Base-by-base conservation (phyloP, 2,888 invertebrate species). In the Uloborus plumipes region DNA sequence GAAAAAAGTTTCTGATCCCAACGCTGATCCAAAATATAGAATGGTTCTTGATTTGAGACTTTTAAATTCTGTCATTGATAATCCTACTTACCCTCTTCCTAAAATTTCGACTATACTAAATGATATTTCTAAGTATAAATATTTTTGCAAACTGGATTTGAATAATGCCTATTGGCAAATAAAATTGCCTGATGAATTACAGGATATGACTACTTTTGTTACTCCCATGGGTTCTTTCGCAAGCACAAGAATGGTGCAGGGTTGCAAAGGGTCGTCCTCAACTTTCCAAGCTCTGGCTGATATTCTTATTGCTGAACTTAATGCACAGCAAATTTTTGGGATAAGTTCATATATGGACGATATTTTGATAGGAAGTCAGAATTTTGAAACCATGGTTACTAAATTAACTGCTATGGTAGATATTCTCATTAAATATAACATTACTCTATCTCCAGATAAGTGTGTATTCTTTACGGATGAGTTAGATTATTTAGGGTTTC, bases 141-240 rank as follows among this genome's bases (percentile, higher is more conserved):
- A n/a, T 31, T 72, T 22, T 14, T 62, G 26, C 2, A 16, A 49
- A 0, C 9, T 61, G 16, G 62, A 72, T 26, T n/a, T 72, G 3
- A 61, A 62, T 22, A 72, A 49, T 62, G 61, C 72, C 0, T 72
- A 61, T 20, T 72, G 62, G 22, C 72, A 72, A 26, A 26, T 72
- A n/a, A 22, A 64, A 3, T 20, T 53, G 31, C 73, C 73, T 13
- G 64, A 64, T 0, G 13, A 73, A 11, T 22, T 64, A 13, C 62
- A 73, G 26, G 39, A 64, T 22, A 39, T 73, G 2, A 18, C 65
- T 0, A 65, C 65, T 7, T 73, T 73, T 16, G 53, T 65, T 0
- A 73, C 73, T 18, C 73, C 64, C 0, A 64, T 51, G 59, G 73
- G 73, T 7, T 39, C 64, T 11, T 73, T 73, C 50, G 39, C 64